Conservation (phyloP, 2,113 vertebrate genomes). For the Excalfactoria chinensis region DNA sequence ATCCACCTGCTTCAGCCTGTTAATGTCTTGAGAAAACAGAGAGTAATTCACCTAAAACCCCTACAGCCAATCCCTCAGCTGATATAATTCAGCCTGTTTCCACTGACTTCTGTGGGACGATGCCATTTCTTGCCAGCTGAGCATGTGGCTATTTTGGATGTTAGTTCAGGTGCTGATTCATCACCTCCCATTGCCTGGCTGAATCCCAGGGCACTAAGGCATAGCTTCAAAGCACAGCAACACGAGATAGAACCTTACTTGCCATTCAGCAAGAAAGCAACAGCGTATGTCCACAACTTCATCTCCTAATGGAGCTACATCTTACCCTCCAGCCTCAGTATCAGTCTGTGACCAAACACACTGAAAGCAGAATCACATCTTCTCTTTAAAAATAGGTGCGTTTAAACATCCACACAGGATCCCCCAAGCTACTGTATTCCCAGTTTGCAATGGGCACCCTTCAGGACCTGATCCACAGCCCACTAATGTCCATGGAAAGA, state of each 20-base stretch:
- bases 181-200: background rate
- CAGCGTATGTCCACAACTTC: rapidly evolving
- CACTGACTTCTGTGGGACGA: background rate
- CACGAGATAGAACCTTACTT: background rate
- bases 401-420: rapidly evolving
- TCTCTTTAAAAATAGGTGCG: background rate
- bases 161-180: background rate
- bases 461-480: background rate
- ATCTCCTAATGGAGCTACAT: background rate
- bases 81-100: background rate
- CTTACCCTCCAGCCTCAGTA: background rate
- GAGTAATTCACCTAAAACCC: background rate
- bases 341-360: background rate
- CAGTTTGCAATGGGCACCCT: rapidly evolving
- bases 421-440: background rate
- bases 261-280: background rate
- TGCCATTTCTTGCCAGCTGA: background rate
- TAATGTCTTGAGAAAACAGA: background rate
- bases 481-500: background rate
- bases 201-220: background rate
- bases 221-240: background rate
- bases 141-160: background rate
- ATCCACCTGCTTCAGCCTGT: constrained; percentile 12
- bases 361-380: background rate
- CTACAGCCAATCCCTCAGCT: background rate